A percentile compares a stretch with the other conserved stretches of the same genome.
Conservation (phyloP, 2,113 vertebrate genomes). For the Zapus hudsonius region DNA sequence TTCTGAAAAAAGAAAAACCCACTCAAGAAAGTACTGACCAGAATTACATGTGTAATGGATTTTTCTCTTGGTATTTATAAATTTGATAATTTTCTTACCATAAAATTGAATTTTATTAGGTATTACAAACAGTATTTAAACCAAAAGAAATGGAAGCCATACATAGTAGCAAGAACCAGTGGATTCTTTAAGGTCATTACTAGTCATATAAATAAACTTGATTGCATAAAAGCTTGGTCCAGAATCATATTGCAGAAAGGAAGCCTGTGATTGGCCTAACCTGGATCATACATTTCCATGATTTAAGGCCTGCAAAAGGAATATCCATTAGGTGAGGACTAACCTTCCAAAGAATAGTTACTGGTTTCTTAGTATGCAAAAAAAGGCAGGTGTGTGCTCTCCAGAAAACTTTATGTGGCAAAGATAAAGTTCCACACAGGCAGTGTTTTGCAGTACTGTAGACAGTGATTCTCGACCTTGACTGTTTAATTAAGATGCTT, state of each 20-base stretch:
- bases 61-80: not conserved
- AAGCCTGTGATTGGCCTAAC: not conserved
- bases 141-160: not conserved
- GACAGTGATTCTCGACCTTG: constrained; percentile 17
- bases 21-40: too few species aligned
- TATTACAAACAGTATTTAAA: not conserved
- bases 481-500: constrained; percentile 20
- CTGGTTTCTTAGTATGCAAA: not conserved
- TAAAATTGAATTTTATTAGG: constrained; percentile 15
- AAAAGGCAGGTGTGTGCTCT: not conserved
- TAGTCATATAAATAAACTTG: not conserved
- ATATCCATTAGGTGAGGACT: not conserved
- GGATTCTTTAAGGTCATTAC: not conserved
- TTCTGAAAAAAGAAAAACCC: not conserved
- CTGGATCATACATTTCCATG: not conserved
- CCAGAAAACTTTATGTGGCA: constrained; percentile 41
- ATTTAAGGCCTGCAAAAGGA: not conserved
- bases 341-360: not conserved
- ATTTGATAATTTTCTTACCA: constrained; percentile 2
- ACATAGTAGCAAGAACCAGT: not conserved
- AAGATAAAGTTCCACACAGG: constrained; percentile 7
- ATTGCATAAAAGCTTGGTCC: not conserved
- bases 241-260: constrained; percentile 27
- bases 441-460: not conserved
- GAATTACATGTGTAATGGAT: too few species aligned